Conservation (phyloP, 2,888 invertebrate genomes). For the Zeuzera pyrina region DNA sequence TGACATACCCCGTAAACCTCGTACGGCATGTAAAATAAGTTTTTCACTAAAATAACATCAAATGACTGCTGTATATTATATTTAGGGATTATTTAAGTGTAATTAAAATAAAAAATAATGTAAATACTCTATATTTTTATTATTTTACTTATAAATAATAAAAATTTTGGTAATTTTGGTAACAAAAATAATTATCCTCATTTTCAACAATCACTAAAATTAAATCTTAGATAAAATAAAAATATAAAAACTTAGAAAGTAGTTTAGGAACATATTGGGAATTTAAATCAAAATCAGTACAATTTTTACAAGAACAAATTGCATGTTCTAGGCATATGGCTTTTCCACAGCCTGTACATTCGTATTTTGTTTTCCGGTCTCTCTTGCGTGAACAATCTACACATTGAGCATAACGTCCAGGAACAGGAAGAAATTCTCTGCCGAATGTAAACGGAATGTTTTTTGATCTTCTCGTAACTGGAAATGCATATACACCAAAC, state of each 20-base stretch:
- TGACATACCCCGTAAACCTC: not conserved
- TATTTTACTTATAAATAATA: slow-evolving; percentile 2
- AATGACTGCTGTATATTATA: not conserved
- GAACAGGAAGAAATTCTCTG: slow-evolving; percentile 4
- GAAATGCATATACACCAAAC: slow-evolving; percentile 5
- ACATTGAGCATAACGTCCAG: slow-evolving; percentile 8
- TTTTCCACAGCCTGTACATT: slow-evolving; percentile 6
- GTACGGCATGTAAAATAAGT: not conserved
- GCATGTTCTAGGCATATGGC: slow-evolving; percentile 7
- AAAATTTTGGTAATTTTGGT: not conserved
- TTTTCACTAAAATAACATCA: not conserved
- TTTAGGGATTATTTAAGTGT: not conserved
- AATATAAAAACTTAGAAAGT: not conserved
- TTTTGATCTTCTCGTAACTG: slow-evolving; percentile 6
- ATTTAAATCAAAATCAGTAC: slow-evolving; percentile 3
- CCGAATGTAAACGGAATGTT: slow-evolving; percentile 6
- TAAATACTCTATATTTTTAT: not conserved
- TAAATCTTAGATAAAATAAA: not conserved
- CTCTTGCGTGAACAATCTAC: slow-evolving; percentile 8
- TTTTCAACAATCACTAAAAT: not conserved
- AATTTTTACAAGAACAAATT: slow-evolving; percentile 4
- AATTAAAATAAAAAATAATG: not conserved
- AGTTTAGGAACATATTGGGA: not conserved
- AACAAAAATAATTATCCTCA: not conserved
- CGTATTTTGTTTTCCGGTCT: slow-evolving; percentile 9